These are phyloP conservation scores for Eumaeus atala DNA, from an alignment of 1,140 invertebrate genomes.

Conservation along the genomic window DNA sequence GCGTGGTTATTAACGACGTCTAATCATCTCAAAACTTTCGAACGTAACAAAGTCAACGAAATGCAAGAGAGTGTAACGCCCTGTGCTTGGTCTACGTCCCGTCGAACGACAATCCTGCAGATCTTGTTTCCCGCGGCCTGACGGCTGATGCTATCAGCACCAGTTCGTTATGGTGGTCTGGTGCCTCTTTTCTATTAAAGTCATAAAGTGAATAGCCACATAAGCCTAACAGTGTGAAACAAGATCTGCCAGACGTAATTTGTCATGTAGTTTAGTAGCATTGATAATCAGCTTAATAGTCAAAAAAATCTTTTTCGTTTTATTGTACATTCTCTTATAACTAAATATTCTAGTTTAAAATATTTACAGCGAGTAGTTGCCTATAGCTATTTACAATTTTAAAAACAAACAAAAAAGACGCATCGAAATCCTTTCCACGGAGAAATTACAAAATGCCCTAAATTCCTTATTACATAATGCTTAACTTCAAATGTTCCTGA, in stretches of 20 bases:
- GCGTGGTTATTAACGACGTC: no score
- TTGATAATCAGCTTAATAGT: conserved; percentile 3
- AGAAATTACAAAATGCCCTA: conserved; percentile 17
- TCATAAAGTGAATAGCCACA: not conserved
- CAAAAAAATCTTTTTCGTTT: conserved; percentile 5
- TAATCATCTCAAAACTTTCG: no score
- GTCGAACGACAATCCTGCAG: no score
- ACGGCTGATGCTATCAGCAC: conserved; percentile 27
- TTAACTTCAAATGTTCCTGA: conserved; percentile 23
- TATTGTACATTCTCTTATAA: conserved; percentile 12
- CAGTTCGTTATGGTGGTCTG: conserved; percentile 29
- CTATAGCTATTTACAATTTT: conserved; percentile 24
- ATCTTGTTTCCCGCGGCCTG: conserved; percentile 53
- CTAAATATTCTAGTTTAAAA: conserved; percentile 17
- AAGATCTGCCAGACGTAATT: conserved; percentile 13
- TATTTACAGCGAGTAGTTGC: conserved; percentile 19
- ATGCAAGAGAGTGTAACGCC: conserved; percentile 38
- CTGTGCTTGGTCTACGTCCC: conserved; percentile 39
- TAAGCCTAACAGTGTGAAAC: conserved; percentile 17
- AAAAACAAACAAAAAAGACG: conserved; percentile 18
- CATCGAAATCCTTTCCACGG: conserved; percentile 11
- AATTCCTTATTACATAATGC: conserved; percentile 20
- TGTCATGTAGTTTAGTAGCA: no score
- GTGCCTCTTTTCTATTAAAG: conserved; percentile 17
- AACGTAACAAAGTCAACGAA: no score